Evolutionary conservation across 2,797 vertebrate species (phyloP).

Genomic region (Enoplosus armatus): DNA sequence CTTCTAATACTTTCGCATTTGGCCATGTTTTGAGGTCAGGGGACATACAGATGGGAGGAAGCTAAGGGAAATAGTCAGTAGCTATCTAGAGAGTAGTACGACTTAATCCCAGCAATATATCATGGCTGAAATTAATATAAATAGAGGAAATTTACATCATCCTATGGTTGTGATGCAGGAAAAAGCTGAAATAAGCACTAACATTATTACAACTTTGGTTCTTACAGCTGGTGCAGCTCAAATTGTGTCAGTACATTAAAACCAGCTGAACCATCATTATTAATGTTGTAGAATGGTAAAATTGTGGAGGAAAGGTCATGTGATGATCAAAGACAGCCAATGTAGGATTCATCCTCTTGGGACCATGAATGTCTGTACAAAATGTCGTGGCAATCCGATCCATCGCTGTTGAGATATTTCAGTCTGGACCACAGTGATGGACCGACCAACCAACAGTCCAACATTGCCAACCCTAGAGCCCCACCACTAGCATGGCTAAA

Average conservation of each 20-base stretch:
- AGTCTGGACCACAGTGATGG: not conserved
- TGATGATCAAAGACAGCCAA: too few relatives aligned
- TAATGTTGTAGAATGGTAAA: not conserved
- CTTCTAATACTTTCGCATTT: constrained; percentile 62
- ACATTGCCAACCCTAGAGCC: not conserved
- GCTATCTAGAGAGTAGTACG: constrained; percentile 50
- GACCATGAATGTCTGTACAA: not conserved
- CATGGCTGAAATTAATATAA: constrained; percentile 53
- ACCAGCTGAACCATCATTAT: not conserved
- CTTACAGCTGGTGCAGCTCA: not conserved
- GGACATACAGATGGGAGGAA: constrained; percentile 46
- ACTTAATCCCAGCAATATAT: constrained; percentile 65
- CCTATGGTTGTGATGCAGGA: constrained; percentile 14
- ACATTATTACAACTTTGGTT: not conserved
- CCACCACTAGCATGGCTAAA: not conserved
- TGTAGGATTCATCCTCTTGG: not conserved
- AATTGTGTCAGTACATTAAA: not conserved
- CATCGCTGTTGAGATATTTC: not conserved
- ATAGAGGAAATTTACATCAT: constrained; percentile 35
- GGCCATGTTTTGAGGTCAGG: constrained; percentile 67
- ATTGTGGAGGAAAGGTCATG: not conserved
- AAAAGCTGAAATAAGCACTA: constrained; percentile 27
- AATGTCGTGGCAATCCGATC: not conserved
- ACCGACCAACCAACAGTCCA: not conserved
- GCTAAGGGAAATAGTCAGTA: constrained; percentile 40